phyloP scores from a whole-genome alignment of 2,888 invertebrate species.

The Lamellibrachia columna region DNA sequence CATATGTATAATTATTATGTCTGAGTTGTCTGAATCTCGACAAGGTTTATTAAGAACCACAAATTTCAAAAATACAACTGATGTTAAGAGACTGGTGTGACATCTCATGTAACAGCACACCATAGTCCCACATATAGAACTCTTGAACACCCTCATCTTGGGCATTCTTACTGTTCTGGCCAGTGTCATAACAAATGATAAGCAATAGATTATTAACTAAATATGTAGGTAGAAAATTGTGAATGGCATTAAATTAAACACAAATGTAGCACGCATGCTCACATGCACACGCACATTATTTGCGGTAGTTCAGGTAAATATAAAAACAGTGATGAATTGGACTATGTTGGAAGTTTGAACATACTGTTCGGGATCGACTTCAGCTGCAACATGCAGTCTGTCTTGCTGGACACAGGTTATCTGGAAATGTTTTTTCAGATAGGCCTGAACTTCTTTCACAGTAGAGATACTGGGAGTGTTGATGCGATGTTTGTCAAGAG shows the following conservation, averaged over 20 bases:
- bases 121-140: no score
- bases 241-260: background rate
- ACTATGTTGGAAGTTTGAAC: background rate
- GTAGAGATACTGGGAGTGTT: background rate
- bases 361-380: background rate
- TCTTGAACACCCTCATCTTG: no score
- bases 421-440: background rate
- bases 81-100: no score
- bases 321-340: background rate
- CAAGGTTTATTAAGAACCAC: no score
- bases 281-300: background rate
- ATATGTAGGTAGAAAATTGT: no score
- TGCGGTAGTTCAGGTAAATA: background rate
- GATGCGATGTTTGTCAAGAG: constrained; percentile 47
- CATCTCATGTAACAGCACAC: no score
- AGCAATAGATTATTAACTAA: background rate
- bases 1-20: no score
- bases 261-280: background rate
- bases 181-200: background rate
- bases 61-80: no score
- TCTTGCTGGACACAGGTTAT: background rate
- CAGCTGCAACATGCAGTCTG: background rate
- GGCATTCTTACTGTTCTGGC: background rate
- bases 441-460: background rate
- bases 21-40: no score